These are phyloP conservation scores for Phortica okadai DNA, from an alignment of 2,888 invertebrate species.

Conservation along the genomic window DNA sequence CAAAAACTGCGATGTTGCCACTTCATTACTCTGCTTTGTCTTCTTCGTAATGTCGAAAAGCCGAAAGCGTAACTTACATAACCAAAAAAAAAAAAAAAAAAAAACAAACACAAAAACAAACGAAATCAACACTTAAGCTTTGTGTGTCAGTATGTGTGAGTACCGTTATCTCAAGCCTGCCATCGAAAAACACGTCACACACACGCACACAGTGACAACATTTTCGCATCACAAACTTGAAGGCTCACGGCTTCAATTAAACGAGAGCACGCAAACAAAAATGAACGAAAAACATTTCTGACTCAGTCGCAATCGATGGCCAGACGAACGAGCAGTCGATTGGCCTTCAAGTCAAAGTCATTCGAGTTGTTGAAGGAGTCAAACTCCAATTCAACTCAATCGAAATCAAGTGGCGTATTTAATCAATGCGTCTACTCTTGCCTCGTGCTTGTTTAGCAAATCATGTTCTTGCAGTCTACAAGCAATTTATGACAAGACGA, in stretches of 20 bases:
- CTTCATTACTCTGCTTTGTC: too few species aligned
- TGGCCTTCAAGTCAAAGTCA: background rate
- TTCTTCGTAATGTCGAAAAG: too few species aligned
- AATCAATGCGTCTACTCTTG: constrained; percentile 49
- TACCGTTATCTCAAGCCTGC: constrained; percentile 10
- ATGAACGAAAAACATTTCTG: too few species aligned
- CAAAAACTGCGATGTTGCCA: background rate
- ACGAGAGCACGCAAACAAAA: background rate
- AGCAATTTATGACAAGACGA: background rate
- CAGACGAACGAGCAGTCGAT: background rate
- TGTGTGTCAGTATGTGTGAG: background rate
- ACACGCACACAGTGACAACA: background rate
- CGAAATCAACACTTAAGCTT: constrained; percentile 8
- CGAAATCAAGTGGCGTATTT: constrained; percentile 37
- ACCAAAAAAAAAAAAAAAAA: background rate
- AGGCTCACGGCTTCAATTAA: constrained; percentile 17
- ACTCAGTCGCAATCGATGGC: too few species aligned
- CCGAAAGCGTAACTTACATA: background rate
- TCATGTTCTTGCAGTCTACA: background rate
- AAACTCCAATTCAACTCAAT: background rate
- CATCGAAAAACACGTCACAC: background rate
- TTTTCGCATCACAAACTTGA: constrained; percentile 19
- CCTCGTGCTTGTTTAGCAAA: background rate
- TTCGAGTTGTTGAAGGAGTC: background rate
- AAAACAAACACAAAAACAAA: background rate